Evolutionary conservation across 1,140 invertebrate genomes (phyloP).

Genomic region (Drosophila teissieri): DNA sequence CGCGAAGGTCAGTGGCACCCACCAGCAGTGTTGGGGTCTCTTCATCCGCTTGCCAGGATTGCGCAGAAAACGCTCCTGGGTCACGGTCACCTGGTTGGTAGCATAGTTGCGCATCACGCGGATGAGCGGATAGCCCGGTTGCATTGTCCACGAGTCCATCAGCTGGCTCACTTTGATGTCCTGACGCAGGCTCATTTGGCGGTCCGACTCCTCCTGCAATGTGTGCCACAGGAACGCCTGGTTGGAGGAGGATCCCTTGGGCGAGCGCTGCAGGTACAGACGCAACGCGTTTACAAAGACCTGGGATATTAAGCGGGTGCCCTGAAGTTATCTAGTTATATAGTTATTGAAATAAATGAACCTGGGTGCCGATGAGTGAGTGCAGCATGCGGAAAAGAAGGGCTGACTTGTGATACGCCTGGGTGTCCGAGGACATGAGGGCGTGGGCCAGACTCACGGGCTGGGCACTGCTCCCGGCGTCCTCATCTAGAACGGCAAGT

Average conservation of each 20-base stretch:
- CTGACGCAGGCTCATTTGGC: slow-evolving; percentile 1
- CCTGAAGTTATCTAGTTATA: no score
- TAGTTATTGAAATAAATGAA: neutral
- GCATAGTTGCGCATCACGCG: neutral
- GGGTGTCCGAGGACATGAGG: neutral
- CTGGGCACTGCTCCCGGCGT: neutral
- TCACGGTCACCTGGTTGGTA: neutral
- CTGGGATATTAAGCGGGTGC: neutral
- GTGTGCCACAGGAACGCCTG: slow-evolving; percentile 1
- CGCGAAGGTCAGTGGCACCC: slow-evolving; percentile 9
- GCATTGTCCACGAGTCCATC: slow-evolving; percentile 16
- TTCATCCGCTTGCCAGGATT: neutral
- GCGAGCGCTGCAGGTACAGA: neutral
- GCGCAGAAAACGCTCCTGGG: slow-evolving; percentile 3
- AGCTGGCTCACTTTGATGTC: slow-evolving; percentile 1
- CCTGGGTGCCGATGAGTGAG: slow-evolving; percentile 12
- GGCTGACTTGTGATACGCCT: neutral
- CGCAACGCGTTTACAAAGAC: neutral
- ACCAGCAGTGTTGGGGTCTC: neutral
- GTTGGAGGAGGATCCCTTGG: neutral
- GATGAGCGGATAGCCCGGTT: slow-evolving; percentile 16
- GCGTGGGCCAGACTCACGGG: slow-evolving; percentile 1
- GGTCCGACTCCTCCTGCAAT: slow-evolving; percentile 3
- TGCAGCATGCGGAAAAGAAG: slow-evolving; percentile 14
- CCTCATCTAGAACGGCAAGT: neutral